Evolutionary conservation across 2,888 invertebrate species (phyloP).

Genomic region (Homarus gammarus): DNA sequence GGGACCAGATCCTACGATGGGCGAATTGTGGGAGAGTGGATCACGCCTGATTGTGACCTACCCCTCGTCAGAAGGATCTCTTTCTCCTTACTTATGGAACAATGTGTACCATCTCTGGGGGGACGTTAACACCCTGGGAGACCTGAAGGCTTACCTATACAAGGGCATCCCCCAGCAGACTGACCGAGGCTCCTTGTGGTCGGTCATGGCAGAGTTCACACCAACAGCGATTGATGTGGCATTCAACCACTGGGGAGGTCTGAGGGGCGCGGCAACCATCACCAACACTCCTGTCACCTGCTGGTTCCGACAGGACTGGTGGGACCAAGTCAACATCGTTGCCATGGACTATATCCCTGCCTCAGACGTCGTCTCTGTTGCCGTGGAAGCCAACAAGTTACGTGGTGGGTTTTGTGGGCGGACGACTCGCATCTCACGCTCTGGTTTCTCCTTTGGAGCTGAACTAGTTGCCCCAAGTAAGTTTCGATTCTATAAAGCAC

Average conservation of each 20-base stretch:
- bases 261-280: conserved; percentile 80
- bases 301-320: conserved; percentile 81
- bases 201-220: conserved; percentile 82
- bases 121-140: conserved; percentile 54
- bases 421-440: no score
- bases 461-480: no score
- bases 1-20: conserved; percentile 82
- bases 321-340: conserved; percentile 81
- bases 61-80: conserved; percentile 80
- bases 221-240: conserved; percentile 80
- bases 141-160: conserved; percentile 62
- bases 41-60: conserved; percentile 84
- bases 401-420: conserved; percentile 37
- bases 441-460: no score
- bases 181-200: conserved; percentile 77
- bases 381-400: conserved; percentile 80
- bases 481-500: no score
- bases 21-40: conserved; percentile 82
- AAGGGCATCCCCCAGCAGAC: conserved; percentile 45
- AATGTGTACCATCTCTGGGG: conserved; percentile 82
- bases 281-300: conserved; percentile 77
- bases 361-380: conserved; percentile 81
- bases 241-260: conserved; percentile 80
- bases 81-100: conserved; percentile 82
- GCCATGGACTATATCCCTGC: conserved; percentile 82